Base-by-base conservation (phyloP, 2,888 invertebrate genomes). In the Exephanes ischioxanthus region DNA sequence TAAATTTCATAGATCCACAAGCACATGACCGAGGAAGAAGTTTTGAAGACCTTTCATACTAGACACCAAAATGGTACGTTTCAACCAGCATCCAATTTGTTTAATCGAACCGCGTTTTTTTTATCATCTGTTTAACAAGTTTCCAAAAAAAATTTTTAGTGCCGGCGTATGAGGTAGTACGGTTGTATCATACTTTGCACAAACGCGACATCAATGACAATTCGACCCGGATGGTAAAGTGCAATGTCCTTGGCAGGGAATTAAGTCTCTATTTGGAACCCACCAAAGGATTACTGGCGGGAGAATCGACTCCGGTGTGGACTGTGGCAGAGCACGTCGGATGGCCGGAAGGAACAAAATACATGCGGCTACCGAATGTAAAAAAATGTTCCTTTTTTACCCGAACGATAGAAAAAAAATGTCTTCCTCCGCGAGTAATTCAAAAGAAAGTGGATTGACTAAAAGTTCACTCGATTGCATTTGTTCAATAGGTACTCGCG, bases 151-250 rank as follows among this genome's bases (percentile, higher is more conserved):
- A 26, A 22, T 14, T 19, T 22, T 67, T 68, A 93, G 92, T 92
- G 58, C 93, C 93, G 1, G 85, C 91, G 0, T 91, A 93, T 75
- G 91, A 92, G 77, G 82, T 93, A 3, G 91, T 92, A 3, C 83
- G 89, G 9, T 76, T 92, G 16, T 66, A 80, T 26, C 91, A 91
- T 76, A 87, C 84, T 0, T 80, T 88, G 30, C 41, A 80, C 0
- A 79, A 81, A 37, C 68, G 61, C 30, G 30, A 77, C n/a, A 30
- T 58, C 5, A 71, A 78, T 5, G 22, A 61, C 6, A 51, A 70
- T 26, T 66, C 70, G 26, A 70, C 76, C 16, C n/a, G 89, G 1
- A 71, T 86, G 16, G 58, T 92, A 14, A 87, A 88, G 71, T 37
- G 92, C 0, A 89, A 86, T 67, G 87, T 90, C 53, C 90, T 91